phyloP scores from a whole-genome alignment of 2,888 invertebrate species.

The Conomelus anceps region DNA sequence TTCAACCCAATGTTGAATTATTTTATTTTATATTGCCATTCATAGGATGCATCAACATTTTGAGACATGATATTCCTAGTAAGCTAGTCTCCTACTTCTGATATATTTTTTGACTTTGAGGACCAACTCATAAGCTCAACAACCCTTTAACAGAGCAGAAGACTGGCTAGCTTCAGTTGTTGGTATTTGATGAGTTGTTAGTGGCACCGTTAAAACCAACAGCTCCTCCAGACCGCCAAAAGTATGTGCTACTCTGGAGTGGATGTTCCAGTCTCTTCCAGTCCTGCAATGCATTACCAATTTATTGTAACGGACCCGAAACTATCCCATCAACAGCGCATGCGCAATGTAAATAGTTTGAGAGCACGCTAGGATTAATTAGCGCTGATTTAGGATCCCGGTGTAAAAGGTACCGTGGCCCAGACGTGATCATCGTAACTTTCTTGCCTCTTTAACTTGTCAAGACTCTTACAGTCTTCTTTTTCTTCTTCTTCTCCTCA shows the following conservation, averaged over 20 bases:
- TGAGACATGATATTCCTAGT: no score
- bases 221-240: neutral
- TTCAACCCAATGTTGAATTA: no score
- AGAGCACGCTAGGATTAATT: neutral
- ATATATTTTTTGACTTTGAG: no score
- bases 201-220: no score
- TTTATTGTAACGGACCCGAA: neutral
- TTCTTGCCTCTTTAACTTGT: neutral
- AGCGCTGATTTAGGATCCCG: neutral
- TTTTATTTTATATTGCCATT: no score
- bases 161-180: no score
- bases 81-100: no score
- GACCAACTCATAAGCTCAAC: no score
- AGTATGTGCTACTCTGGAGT: neutral
- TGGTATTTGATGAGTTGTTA: no score
- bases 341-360: neutral
- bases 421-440: neutral
- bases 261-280: no score
- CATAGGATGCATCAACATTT: no score
- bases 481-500: neutral
- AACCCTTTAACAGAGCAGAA: no score
- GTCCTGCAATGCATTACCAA: neutral
- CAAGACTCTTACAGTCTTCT: neutral
- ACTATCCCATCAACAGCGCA: neutral
- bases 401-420: neutral